phyloP scores from a whole-genome alignment of 2,888 invertebrate species.

The Trissoscelio sp. region DNA sequence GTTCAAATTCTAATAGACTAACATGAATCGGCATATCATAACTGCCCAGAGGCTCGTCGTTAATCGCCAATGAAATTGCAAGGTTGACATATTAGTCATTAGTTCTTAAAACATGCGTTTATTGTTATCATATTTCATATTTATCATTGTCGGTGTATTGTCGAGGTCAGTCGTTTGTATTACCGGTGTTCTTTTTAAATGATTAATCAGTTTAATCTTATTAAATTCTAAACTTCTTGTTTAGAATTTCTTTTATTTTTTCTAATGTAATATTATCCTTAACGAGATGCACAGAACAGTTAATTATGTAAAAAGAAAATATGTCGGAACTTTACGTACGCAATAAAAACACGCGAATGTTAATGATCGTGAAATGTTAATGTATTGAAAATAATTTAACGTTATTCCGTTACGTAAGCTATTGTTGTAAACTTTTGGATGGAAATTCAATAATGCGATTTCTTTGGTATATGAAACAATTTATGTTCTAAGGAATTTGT shows the following conservation, averaged over 20 bases:
- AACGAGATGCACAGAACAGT: no score
- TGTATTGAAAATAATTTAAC: conserved; percentile 26
- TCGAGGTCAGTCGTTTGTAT: conserved; percentile 13
- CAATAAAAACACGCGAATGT: conserved; percentile 11
- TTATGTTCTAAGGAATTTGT: no score
- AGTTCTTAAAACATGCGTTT: neutral
- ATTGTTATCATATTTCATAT: conserved; percentile 65
- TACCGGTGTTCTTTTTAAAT: neutral
- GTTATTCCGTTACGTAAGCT: conserved; percentile 4
- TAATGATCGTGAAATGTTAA: conserved; percentile 29
- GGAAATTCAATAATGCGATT: neutral
- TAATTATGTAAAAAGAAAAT: no score
- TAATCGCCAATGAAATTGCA: conserved; percentile 4
- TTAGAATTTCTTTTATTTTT: neutral
- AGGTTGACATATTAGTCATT: conserved; percentile 2
- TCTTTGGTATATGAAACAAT: no score
- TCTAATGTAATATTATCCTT: neutral
- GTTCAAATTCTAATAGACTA: no score
- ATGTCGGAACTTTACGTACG: neutral
- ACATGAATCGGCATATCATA: no score
- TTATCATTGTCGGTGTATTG: neutral
- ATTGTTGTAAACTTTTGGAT: conserved; percentile 3
- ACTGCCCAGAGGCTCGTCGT: conserved; percentile 1
- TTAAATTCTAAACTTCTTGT: neutral
- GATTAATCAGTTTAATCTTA: neutral